Evolutionary conservation across 2,797 vertebrate species (phyloP).

Genomic region (Oreochromis grahami): DNA sequence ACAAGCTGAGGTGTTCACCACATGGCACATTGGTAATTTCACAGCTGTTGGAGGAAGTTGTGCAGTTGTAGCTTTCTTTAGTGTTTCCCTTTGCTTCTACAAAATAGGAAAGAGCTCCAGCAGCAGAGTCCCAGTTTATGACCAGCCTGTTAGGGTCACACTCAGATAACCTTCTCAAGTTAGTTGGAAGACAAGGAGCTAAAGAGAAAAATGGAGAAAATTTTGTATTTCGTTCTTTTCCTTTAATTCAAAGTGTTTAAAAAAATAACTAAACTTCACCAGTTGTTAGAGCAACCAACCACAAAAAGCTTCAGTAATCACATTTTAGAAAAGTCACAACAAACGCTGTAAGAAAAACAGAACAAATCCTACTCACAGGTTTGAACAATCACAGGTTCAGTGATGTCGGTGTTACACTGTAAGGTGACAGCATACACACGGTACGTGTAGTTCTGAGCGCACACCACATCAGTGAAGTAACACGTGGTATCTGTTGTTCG

Average conservation of each 20-base stretch:
- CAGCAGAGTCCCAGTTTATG: constrained; percentile 68
- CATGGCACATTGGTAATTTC: constrained; percentile 56
- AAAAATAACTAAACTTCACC: not conserved
- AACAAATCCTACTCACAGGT: constrained; percentile 64
- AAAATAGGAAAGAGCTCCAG: constrained; percentile 69
- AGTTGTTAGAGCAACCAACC: not conserved
- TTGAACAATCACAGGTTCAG: constrained; percentile 23
- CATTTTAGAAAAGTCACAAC: not conserved
- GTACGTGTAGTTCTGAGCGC: constrained; percentile 72
- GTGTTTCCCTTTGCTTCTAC: constrained; percentile 68
- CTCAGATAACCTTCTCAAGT: constrained; percentile 43
- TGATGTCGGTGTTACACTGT: constrained; percentile 57
- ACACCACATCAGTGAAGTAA: constrained; percentile 67
- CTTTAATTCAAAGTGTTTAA: not conserved
- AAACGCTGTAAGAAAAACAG: not conserved
- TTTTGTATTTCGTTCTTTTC: not conserved
- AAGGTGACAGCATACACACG: constrained; percentile 61
- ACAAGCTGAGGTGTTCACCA: constrained; percentile 76
- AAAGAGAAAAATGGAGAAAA: not conserved
- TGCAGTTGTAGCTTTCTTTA: constrained; percentile 70
- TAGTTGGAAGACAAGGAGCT: constrained; percentile 74
- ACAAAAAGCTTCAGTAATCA: not conserved
- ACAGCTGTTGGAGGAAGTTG: constrained; percentile 65
- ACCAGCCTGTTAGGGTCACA: constrained; percentile 54
- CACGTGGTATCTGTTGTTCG: constrained; percentile 61